These are phyloP conservation scores for Syngnathus rostellatus DNA, from an alignment of 2,797 vertebrate species.

Conservation along the genomic window DNA sequence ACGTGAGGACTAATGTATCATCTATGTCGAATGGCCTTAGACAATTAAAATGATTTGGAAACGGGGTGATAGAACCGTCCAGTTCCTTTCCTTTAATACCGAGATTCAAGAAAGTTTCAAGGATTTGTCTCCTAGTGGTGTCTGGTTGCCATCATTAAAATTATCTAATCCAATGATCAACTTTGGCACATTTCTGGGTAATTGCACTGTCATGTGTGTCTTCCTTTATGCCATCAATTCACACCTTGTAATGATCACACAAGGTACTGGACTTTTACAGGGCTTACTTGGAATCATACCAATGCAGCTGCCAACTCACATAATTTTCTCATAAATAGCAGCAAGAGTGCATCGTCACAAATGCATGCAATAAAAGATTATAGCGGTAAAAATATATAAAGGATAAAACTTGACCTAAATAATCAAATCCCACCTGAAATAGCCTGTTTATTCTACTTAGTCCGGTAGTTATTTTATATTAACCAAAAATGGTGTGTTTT, in stretches of 20 bases:
- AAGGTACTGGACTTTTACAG: not conserved
- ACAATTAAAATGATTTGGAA: slow-evolving; percentile 58
- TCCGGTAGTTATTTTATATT: too few relatives aligned
- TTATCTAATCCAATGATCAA: slow-evolving; percentile 53
- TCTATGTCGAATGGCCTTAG: slow-evolving; percentile 58
- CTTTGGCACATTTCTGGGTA: slow-evolving; percentile 26
- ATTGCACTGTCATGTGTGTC: slow-evolving; percentile 13
- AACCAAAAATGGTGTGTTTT: not conserved
- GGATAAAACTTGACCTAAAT: too few relatives aligned
- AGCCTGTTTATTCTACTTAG: too few relatives aligned
- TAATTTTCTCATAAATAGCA: too few relatives aligned
- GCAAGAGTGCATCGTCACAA: too few relatives aligned
- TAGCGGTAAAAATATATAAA: too few relatives aligned
- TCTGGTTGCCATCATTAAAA: slow-evolving; percentile 59
- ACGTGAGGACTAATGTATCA: slow-evolving; percentile 62
- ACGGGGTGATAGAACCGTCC: slow-evolving; percentile 52
- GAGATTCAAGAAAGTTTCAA: slow-evolving; percentile 24
- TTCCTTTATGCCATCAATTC: slow-evolving; percentile 20
- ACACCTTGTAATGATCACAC: not conserved
- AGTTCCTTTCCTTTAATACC: slow-evolving; percentile 27
- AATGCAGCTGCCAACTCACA: too few relatives aligned
- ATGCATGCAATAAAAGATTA: too few relatives aligned
- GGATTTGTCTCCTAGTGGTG: slow-evolving; percentile 53
- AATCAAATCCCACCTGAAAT: too few relatives aligned
- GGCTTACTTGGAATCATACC: too few relatives aligned